A percentile compares a stretch with the other conserved stretches of the same genome.
These are phyloP conservation scores for Engraulis encrasicolus DNA, from an alignment of 2,113 vertebrate species.

Conservation along the genomic window DNA sequence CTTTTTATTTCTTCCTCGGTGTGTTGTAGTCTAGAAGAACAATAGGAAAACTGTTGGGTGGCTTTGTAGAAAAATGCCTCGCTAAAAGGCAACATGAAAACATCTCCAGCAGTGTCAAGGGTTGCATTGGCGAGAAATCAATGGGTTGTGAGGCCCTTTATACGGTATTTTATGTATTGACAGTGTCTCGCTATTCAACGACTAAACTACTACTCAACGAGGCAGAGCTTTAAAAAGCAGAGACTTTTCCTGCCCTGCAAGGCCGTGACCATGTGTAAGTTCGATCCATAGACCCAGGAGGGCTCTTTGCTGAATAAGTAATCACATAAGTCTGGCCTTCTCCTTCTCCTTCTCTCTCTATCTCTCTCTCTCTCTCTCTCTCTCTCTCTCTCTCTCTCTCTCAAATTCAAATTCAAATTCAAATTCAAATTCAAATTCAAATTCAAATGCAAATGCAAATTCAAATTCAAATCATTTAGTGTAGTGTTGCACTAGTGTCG, in stretches of 20 bases:
- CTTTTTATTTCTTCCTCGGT: constrained; percentile 22
- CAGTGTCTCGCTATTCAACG: constrained; percentile 39
- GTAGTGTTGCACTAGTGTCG: no score
- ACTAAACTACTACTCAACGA: not conserved
- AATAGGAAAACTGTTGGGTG: not conserved
- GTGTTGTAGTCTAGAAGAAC: not conserved
- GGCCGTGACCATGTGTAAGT: not conserved
- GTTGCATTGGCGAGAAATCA: constrained; percentile 63
- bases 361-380: no score
- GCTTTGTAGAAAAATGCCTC: constrained; percentile 64
- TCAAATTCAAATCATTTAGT: no score
- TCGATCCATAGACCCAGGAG: not conserved
- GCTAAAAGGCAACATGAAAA: constrained; percentile 52
- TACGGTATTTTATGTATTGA: constrained; percentile 56
- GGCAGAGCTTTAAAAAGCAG: not conserved
- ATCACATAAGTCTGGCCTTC: no score
- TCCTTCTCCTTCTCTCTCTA: not conserved
- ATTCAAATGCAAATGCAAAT: no score
- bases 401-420: no score
- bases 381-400: not conserved
- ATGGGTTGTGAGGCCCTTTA: constrained; percentile 63
- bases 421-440: no score
- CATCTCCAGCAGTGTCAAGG: constrained; percentile 67
- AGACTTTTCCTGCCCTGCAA: not conserved
- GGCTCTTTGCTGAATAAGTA: constrained; percentile 9